phyloP scores from a whole-genome alignment of 2,797 vertebrate genomes.

The Podarcis lilfordi region DNA sequence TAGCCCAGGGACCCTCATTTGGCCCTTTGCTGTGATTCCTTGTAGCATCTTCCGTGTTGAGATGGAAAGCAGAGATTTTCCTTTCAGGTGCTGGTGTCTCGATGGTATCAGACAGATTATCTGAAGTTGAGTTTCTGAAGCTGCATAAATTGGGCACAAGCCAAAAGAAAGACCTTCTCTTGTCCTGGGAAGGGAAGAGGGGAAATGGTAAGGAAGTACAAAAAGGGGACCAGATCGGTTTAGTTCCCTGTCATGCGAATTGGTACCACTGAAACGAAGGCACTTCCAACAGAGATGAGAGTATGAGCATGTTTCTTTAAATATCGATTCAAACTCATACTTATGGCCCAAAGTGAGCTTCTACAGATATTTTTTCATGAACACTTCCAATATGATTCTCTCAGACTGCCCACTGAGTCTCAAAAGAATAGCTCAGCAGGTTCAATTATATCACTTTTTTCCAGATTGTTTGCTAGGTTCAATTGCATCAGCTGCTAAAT shows the following conservation, averaged over 20 bases:
- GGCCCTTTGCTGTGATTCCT: slow-evolving; percentile 66
- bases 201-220: slow-evolving; percentile 69
- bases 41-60: slow-evolving; percentile 68
- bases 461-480: background rate
- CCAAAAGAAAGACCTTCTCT: slow-evolving; percentile 78
- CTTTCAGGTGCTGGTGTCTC: slow-evolving; percentile 61
- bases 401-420: background rate
- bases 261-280: background rate
- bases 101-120: slow-evolving; percentile 64
- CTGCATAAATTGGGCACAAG: slow-evolving; percentile 75
- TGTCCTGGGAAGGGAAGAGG: slow-evolving; percentile 77
- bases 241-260: background rate
- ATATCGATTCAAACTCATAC: background rate
- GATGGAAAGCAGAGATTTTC: slow-evolving; percentile 69
- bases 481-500: background rate
- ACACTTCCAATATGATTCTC: background rate
- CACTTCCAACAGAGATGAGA: background rate
- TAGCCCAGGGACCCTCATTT: slow-evolving; percentile 71
- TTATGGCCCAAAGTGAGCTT: background rate
- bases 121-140: slow-evolving; percentile 73
- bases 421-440: background rate
- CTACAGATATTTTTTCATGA: background rate
- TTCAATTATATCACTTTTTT: background rate
- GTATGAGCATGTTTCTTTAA: background rate
- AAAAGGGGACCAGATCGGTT: background rate